phyloP scores from a whole-genome alignment of 2,888 invertebrate genomes.

The Mimas tiliae region DNA sequence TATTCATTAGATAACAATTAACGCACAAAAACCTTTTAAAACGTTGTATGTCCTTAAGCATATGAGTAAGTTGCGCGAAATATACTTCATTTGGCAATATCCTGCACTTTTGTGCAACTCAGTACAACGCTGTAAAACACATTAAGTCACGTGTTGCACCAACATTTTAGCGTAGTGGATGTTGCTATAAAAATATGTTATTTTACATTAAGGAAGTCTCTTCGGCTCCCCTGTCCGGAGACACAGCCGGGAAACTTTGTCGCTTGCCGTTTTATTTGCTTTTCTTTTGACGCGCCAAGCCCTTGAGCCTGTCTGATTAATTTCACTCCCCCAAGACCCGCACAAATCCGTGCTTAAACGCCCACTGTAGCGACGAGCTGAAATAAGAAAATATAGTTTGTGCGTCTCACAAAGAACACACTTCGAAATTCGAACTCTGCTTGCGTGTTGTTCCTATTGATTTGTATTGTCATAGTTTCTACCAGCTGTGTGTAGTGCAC shows the following conservation, averaged over 20 bases:
- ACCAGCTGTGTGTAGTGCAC: background rate
- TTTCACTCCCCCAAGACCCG: conserved; percentile 55
- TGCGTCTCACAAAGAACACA: background rate
- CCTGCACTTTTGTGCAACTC: too few species aligned
- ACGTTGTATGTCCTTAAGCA: too few species aligned
- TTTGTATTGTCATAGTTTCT: background rate
- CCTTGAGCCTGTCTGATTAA: conserved; percentile 82
- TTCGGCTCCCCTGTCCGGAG: conserved; percentile 38
- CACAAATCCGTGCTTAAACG: conserved; percentile 19
- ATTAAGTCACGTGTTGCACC: too few species aligned
- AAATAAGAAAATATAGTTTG: background rate
- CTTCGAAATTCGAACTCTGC: background rate
- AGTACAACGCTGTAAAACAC: too few species aligned
- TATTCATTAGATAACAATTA: too few species aligned
- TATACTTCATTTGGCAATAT: too few species aligned
- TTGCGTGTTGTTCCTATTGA: background rate
- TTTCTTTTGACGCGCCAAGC: conserved; percentile 84
- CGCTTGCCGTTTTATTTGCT: conserved; percentile 84
- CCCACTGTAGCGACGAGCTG: conserved; percentile 8
- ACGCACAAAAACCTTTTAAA: too few species aligned
- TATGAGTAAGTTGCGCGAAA: too few species aligned
- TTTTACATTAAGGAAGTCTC: conserved; percentile 40
- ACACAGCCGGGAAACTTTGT: conserved; percentile 71
- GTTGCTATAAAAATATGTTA: background rate
- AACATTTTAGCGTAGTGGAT: too few species aligned